Base-by-base conservation (phyloP, 2,113 vertebrate species). In the Circaetus cinerascens region DNA sequence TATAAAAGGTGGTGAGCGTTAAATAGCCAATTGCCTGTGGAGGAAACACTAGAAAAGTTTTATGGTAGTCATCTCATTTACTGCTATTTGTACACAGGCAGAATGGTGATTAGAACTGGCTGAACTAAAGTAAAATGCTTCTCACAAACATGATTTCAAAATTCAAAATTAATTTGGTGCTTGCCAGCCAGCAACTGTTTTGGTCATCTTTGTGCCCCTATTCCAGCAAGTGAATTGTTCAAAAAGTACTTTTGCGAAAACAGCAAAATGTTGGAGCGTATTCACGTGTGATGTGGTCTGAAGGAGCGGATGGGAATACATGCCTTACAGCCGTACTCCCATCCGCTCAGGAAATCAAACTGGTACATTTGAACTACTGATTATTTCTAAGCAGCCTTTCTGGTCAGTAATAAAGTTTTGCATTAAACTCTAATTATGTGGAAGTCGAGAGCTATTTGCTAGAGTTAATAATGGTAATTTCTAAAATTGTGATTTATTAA, bases 211-310 rank as follows among this genome's bases (percentile, higher is more conserved):
- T 88, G 25, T 71, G 16, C 6, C 43, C 38, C 62, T 89, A 3
- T 86, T 79, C 29, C 32, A 76, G n/a, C 20, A 86, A 79, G 26
- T 29, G 30, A 7, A 14, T 75, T 64, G 91, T 66, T 60, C 11
- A 38, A 20, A 41, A 72, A 17, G 30, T 68, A 11, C 10, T 74
- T 94, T 41, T 57, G 50, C 0, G 12, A 68, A 74, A 85, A 1
- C 22, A 69, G 53, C 7, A 48, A 68, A 53, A 29, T 10, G 4
- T 57, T 62, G 32, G 62, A 36, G 12, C 0, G 0, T 64, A 7
- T 84, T 89, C 51, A 9, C 1, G 1, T 50, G 21, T 32, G 26
- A 16, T 60, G 29, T 59, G 57, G 40, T 67, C 13, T 83, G 64
- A 63, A 78, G 60, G 64, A 88, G 51, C 1, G 18, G n/a, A n/a